These are phyloP conservation scores for Agrotis puta DNA, from an alignment of 2,888 invertebrate species.

Conservation along the genomic window DNA sequence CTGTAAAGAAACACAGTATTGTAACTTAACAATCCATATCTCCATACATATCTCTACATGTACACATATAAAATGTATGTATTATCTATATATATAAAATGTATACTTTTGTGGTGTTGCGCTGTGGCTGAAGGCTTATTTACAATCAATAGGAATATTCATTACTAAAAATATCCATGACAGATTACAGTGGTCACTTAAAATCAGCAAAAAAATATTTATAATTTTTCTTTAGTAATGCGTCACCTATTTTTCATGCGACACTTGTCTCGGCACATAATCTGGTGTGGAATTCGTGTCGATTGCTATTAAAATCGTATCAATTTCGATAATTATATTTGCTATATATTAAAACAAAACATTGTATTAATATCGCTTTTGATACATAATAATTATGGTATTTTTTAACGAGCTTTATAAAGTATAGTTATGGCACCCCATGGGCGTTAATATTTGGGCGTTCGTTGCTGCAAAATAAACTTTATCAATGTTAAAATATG, in stretches of 20 bases:
- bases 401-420: slow-evolving; percentile 40
- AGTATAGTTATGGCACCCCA: not conserved
- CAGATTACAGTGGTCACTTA: slow-evolving; percentile 14
- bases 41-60: slow-evolving; percentile 19
- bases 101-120: slow-evolving; percentile 1
- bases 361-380: slow-evolving; percentile 18
- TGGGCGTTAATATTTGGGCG: not conserved
- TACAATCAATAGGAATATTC: slow-evolving; percentile 5
- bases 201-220: too few species aligned
- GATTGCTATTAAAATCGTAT: not conserved
- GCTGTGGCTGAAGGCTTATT: slow-evolving; percentile 32
- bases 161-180: slow-evolving; percentile 6
- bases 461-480: not conserved
- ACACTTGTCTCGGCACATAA: not conserved
- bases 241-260: not conserved
- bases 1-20: slow-evolving; percentile 28
- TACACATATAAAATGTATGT: slow-evolving; percentile 25
- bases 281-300: slow-evolving; percentile 13
- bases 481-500: not conserved
- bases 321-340: not conserved
- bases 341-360: not conserved
- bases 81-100: slow-evolving; percentile 6
- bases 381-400: slow-evolving; percentile 8
- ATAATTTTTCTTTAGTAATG: not conserved
- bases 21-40: slow-evolving; percentile 9